Base-by-base conservation (phyloP, 2,797 vertebrate species). In the Pitangus sulphuratus region DNA sequence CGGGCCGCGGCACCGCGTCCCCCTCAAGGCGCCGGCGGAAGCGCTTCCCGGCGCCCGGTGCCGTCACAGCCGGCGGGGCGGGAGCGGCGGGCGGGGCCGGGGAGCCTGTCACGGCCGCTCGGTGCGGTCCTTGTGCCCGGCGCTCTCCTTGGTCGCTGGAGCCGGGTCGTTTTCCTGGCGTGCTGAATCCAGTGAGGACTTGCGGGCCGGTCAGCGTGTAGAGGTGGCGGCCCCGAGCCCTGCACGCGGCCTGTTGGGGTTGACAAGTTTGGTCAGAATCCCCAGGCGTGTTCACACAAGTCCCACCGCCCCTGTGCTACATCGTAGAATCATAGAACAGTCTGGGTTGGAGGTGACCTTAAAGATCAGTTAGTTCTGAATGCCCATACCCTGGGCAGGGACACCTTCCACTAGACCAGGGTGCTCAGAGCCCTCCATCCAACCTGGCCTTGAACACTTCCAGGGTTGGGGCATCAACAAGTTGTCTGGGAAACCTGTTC, bases 161-260 rank as follows among this genome's bases (percentile, higher is more conserved):
- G 8, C 3, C 0, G 2, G 9, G 3, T 2, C 1, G 1, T 5
- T 22, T 22, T 18, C 5, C 11, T 5, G 44, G 5, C 3, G 33
- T 24, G 5, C 11, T 3, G 35, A 18, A 2, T 12, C 6, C 2
- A 0, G 9, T 4, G 39, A 1, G 11, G n/a, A 11, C 26, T 30
- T 39, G 37, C 3, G 39, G 33, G 30, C 16, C 2, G 3, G 28
- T 24, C 31, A 21, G 8, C 37, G 0, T 2, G 11, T 6, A 0
- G 8, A 2, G 12, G 21, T 17, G 33, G 4, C n/a, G 12, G 35
- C 15, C 47, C 9, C 5, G 14, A 51, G 31, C 30, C 28, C 26
- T 8, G 26, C 15, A 0, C 12, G 1, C 1, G 17, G 7, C 5
- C 12, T 28, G 6, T 10, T 17, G 54, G 6, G n/a, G 16, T 3